Conservation (phyloP, 2,797 vertebrate genomes). For the Neomorphus geoffroyi region DNA sequence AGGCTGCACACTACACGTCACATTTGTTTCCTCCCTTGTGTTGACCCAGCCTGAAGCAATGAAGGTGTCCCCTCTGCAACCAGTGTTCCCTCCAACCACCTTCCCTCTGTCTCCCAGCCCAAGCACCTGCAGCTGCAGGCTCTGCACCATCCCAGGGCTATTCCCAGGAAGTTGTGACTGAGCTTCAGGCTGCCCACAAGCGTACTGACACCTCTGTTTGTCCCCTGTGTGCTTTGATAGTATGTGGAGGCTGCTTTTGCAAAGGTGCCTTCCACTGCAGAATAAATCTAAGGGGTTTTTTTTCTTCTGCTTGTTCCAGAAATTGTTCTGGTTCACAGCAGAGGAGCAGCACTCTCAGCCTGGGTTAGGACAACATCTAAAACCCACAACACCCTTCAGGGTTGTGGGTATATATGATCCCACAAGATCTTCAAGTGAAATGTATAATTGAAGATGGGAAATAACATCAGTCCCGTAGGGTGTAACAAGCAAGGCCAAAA, state of each 20-base stretch:
- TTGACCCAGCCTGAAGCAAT: not conserved
- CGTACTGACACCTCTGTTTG: not conserved
- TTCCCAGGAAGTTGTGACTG: not conserved
- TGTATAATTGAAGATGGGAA: not conserved
- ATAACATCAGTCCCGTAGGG: not conserved
- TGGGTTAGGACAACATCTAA: not conserved
- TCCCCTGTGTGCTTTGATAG: not conserved
- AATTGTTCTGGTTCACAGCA: not conserved
- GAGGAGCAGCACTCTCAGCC: not conserved
- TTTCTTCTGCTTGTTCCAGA: not conserved
- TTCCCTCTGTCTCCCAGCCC: fast-evolving
- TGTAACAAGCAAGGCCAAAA: not conserved
- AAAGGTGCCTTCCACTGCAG: not conserved
- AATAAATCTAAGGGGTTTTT: not conserved
- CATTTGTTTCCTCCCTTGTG: not conserved
- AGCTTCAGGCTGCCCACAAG: not conserved
- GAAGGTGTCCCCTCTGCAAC: not conserved
- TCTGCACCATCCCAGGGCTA: not conserved
- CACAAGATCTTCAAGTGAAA: not conserved
- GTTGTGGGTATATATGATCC: not conserved
- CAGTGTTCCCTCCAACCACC: not conserved
- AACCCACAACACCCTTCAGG: not conserved
- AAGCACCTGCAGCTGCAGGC: not conserved
- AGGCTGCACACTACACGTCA: not conserved
- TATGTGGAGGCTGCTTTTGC: not conserved